phyloP scores from a whole-genome alignment of 1,140 invertebrate genomes.

The Trichonephila clavipes region DNA sequence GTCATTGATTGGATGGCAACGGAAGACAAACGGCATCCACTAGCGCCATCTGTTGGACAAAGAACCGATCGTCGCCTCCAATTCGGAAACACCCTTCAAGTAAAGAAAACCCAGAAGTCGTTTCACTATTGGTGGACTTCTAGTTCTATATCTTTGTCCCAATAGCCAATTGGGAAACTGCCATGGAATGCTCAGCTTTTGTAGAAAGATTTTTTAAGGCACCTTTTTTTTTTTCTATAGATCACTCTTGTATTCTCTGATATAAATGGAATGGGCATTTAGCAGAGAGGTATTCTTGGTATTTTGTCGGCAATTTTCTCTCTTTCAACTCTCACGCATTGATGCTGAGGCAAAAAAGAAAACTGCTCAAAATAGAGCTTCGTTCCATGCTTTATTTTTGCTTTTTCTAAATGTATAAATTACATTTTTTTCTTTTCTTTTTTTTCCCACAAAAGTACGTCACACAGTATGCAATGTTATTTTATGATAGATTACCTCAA shows the following conservation, averaged over 20 bases:
- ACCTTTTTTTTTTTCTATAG: slow-evolving; percentile 21
- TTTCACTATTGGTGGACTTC: slow-evolving; percentile 68
- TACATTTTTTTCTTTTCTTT: not conserved
- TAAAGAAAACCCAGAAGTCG: slow-evolving; percentile 55
- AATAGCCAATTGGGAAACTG: slow-evolving; percentile 66
- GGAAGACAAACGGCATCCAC: slow-evolving; percentile 66
- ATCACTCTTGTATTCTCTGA: not conserved
- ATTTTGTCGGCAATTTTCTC: slow-evolving; percentile 42
- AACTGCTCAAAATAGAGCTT: not conserved
- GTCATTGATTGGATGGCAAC: slow-evolving; percentile 71
- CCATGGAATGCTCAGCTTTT: slow-evolving; percentile 55
- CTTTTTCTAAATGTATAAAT: not conserved
- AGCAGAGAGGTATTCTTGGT: slow-evolving; percentile 61
- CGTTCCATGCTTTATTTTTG: not conserved
- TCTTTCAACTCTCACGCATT: not conserved
- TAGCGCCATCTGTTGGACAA: slow-evolving; percentile 72
- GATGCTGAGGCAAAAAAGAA: not conserved
- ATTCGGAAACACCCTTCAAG: slow-evolving; percentile 44
- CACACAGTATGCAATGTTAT: too few relatives aligned
- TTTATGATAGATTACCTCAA: too few relatives aligned
- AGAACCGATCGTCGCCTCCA: slow-evolving; percentile 68
- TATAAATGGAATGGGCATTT: slow-evolving; percentile 64
- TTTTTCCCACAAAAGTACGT: too few relatives aligned
- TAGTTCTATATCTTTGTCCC: slow-evolving; percentile 66
- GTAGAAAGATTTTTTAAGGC: slow-evolving; percentile 23